phyloP scores from a whole-genome alignment of 2,888 invertebrate genomes.

The Crematogaster levior region DNA sequence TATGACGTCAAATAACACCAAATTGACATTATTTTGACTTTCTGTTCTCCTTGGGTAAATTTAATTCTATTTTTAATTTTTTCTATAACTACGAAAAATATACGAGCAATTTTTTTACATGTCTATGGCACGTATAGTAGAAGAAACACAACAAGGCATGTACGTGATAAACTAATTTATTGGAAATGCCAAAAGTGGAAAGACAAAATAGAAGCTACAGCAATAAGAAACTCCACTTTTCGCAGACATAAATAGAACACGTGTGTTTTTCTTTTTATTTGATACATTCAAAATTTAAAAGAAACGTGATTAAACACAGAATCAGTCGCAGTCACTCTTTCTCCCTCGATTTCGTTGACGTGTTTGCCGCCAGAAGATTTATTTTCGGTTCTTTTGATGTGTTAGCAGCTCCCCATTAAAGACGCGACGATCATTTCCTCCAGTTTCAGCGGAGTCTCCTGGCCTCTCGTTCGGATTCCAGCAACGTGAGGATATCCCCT shows the following conservation, averaged over 20 bases:
- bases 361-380: not conserved
- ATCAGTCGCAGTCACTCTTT: not conserved
- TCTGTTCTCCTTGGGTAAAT: no score
- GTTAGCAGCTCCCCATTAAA: conserved; percentile 6
- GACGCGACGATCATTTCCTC: not conserved
- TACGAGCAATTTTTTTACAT: not conserved
- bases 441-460: conserved; percentile 95
- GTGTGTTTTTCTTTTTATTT: not conserved
- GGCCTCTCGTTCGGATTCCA: conserved; percentile 99
- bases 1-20: no score
- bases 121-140: not conserved
- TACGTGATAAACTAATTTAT: conserved; percentile 20
- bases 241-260: not conserved
- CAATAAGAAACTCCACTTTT: not conserved
- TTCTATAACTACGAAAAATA: not conserved
- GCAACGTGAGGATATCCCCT: conserved; percentile 98
- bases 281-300: conserved; percentile 5
- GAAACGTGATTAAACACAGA: not conserved
- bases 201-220: not conserved
- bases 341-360: not conserved
- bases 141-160: not conserved
- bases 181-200: not conserved
- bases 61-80: not conserved
- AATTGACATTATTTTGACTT: no score
- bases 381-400: not conserved